phyloP scores from a whole-genome alignment of 2,797 vertebrate genomes.

The Poecilia wingei region DNA sequence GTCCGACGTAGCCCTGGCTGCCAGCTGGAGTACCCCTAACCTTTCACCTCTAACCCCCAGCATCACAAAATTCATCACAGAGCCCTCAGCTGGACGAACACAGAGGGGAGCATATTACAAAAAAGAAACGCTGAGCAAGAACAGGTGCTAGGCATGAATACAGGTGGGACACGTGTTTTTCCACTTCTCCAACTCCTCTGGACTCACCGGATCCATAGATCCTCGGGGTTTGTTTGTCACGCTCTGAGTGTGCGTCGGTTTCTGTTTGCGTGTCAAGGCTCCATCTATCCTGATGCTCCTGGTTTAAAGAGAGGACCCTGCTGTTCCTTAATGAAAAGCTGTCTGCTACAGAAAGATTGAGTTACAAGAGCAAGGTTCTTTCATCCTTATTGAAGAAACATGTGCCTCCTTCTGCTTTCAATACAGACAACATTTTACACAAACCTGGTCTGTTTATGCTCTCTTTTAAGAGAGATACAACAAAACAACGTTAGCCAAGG shows the following conservation, averaged over 20 bases:
- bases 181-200: not conserved
- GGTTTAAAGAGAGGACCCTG: conserved; percentile 80
- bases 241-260: conserved; percentile 38
- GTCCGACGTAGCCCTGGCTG: conserved; percentile 75
- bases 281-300: conserved; percentile 79
- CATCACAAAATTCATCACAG: conserved; percentile 66
- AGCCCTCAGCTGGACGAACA: conserved; percentile 51
- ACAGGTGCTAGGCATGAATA: conserved; percentile 55
- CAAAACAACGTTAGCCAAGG: not conserved
- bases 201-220: conserved; percentile 19
- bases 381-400: conserved; percentile 87
- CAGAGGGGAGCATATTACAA: conserved; percentile 45
- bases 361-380: conserved; percentile 81
- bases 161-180: conserved; percentile 64
- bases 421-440: conserved; percentile 23
- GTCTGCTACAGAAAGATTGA: conserved; percentile 81
- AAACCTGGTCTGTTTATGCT: conserved; percentile 18
- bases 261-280: conserved; percentile 78
- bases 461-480: conserved; percentile 11
- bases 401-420: conserved; percentile 65
- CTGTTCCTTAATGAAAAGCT: conserved; percentile 83
- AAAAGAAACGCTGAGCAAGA: conserved; percentile 21
- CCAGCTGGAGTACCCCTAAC: conserved; percentile 83
- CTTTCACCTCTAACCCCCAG: conserved; percentile 76
- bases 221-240: conserved; percentile 20